phyloP scores from a whole-genome alignment of 2,888 invertebrate species.

The Drosophila demipolita region DNA sequence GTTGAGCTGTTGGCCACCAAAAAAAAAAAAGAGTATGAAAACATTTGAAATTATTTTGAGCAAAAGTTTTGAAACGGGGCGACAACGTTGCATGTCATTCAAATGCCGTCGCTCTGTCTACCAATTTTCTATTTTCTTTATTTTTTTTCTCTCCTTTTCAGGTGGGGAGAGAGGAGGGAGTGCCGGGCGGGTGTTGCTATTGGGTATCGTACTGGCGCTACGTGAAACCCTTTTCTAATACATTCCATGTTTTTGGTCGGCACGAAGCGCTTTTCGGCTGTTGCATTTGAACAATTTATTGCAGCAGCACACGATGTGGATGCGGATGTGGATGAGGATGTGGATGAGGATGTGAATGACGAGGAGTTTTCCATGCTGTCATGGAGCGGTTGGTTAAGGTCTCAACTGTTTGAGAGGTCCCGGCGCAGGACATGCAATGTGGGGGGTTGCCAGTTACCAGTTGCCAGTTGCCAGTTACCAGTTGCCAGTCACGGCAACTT shows the following conservation, averaged over 20 bases:
- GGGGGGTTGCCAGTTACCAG: constrained; percentile 37
- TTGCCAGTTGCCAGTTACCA: constrained; percentile 30
- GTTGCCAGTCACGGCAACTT: constrained; percentile 49
- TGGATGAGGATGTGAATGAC: constrained; percentile 7
- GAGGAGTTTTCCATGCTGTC: constrained; percentile 9
- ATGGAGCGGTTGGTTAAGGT: constrained; percentile 5
- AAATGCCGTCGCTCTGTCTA: constrained; percentile 59
- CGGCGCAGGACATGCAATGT: constrained; percentile 25
- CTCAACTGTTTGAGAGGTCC: constrained; percentile 13
- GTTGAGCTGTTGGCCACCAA: constrained; percentile 20
- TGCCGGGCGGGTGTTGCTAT: not conserved
- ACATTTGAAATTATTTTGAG: constrained; percentile 60
- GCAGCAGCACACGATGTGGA: constrained; percentile 52
- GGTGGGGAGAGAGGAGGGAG: not conserved
- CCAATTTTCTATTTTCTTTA: constrained; percentile 1
- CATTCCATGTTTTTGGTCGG: constrained; percentile 15
- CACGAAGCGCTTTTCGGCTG: constrained; percentile 42
- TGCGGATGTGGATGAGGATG: not conserved
- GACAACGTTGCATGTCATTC: constrained; percentile 76
- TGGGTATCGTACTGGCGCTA: not conserved
- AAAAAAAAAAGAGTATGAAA: constrained; percentile 13
- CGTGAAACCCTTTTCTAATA: constrained; percentile 64
- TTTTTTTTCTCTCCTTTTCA: not conserved
- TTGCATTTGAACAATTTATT: constrained; percentile 76
- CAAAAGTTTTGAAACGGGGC: constrained; percentile 53